A percentile compares a stretch with the other conserved stretches of the same genome.
These are phyloP conservation scores for Polyploca ridens DNA, from an alignment of 2,888 invertebrate species.

Conservation along the genomic window DNA sequence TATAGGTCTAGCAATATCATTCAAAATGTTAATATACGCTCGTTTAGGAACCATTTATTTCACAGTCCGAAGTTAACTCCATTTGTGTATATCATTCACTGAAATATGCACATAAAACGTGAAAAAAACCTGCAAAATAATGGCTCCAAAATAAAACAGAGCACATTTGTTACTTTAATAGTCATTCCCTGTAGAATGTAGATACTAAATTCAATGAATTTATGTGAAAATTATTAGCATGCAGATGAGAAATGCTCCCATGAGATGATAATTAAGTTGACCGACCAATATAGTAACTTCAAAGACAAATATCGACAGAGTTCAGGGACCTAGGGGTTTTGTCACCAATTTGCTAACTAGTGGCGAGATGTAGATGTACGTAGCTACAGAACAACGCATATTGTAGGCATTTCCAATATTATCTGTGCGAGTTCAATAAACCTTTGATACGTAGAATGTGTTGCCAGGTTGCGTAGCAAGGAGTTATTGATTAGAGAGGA, in stretches of 20 bases:
- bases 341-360: conserved; percentile 5
- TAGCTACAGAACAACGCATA: background rate
- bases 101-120: conserved; percentile 46
- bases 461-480: background rate
- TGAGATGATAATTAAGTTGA: conserved; percentile 42
- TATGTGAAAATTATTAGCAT: conserved; percentile 44
- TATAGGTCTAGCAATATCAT: background rate
- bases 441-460: background rate
- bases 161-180: conserved; percentile 49
- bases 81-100: conserved; percentile 43
- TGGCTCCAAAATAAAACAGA: conserved; percentile 45
- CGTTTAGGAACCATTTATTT: conserved; percentile 33
- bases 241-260: conserved; percentile 39
- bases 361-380: background rate
- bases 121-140: conserved; percentile 47
- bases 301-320: conserved; percentile 2
- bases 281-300: conserved; percentile 19
- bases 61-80: conserved; percentile 36
- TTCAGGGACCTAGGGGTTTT: background rate
- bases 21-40: conserved; percentile 16
- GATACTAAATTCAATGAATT: conserved; percentile 38
- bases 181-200: conserved; percentile 26
- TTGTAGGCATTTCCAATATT: conserved; percentile 4
- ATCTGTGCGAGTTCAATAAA: background rate
- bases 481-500: background rate